phyloP scores from a whole-genome alignment of 23 tunicate species.

The Styela clava region DNA sequence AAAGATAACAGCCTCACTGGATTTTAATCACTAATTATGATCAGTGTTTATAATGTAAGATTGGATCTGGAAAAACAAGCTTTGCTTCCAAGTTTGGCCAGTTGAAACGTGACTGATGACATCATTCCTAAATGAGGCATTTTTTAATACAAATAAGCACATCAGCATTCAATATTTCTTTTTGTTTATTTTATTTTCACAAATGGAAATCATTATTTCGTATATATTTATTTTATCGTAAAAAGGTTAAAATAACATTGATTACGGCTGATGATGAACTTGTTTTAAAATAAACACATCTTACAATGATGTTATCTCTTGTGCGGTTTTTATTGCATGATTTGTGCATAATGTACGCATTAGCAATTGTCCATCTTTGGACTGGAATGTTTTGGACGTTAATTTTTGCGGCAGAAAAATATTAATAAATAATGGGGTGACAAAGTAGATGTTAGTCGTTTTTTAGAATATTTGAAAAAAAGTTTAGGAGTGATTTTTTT shows the following conservation, averaged over 20 bases:
- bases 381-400: not conserved
- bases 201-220: not conserved
- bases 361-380: not conserved
- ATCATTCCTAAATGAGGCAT: too few species aligned
- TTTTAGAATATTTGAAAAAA: not conserved
- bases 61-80: too few species aligned
- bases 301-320: too few species aligned
- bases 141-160: too few species aligned
- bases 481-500: not conserved
- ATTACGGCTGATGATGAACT: not conserved
- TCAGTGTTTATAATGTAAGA: too few species aligned
- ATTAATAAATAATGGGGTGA: not conserved
- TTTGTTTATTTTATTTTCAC: too few species aligned
- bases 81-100: too few species aligned
- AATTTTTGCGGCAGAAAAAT: not conserved
- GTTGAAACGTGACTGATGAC: too few species aligned
- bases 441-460: not conserved
- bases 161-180: too few species aligned
- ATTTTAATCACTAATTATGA: too few species aligned
- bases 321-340: too few species aligned
- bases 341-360: not conserved
- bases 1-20: too few species aligned
- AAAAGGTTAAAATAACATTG: not conserved
- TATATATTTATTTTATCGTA: not conserved
- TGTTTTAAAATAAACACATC: not conserved